phyloP scores from a whole-genome alignment of 2,888 invertebrate genomes.

The Dermolepida albohirtum region DNA sequence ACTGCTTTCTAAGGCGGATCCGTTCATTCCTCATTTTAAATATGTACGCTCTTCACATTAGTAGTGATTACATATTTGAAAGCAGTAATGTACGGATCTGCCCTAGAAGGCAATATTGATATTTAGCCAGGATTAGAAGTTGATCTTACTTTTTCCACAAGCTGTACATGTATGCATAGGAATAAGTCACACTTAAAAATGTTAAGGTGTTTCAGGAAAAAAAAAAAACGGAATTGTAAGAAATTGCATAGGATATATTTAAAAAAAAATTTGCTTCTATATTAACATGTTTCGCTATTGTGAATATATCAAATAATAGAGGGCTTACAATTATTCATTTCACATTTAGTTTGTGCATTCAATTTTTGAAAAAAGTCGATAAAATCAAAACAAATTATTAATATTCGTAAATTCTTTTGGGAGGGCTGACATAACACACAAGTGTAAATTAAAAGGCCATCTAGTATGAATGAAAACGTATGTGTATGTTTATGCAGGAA shows the following conservation, averaged over 20 bases:
- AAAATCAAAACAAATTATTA: slow-evolving; percentile 34
- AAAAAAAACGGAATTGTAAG: too few relatives aligned
- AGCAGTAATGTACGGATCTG: too few relatives aligned
- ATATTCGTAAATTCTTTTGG: slow-evolving; percentile 25
- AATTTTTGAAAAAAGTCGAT: slow-evolving; percentile 27
- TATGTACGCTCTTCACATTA: too few relatives aligned
- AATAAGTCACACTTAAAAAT: too few relatives aligned
- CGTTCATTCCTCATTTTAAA: too few relatives aligned
- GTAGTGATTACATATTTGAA: too few relatives aligned
- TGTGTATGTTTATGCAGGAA: slow-evolving; percentile 31
- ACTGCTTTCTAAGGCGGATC: too few relatives aligned
- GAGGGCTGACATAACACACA: slow-evolving; percentile 29
- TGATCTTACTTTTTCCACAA: too few relatives aligned
- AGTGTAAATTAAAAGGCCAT: slow-evolving; percentile 39
- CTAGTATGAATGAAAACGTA: slow-evolving; percentile 26
- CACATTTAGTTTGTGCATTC: slow-evolving; percentile 10
- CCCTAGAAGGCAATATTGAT: too few relatives aligned
- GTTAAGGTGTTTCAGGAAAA: neutral
- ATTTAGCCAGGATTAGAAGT: too few relatives aligned
- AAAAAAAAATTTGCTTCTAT: neutral
- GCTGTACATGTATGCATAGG: too few relatives aligned
- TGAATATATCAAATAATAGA: slow-evolving; percentile 1
- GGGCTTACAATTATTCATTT: slow-evolving; percentile 11
- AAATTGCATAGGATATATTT: too few relatives aligned
- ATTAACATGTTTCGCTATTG: slow-evolving; percentile 17